Conservation (phyloP, 2,797 vertebrate species). For the Pangasius krempfi region DNA sequence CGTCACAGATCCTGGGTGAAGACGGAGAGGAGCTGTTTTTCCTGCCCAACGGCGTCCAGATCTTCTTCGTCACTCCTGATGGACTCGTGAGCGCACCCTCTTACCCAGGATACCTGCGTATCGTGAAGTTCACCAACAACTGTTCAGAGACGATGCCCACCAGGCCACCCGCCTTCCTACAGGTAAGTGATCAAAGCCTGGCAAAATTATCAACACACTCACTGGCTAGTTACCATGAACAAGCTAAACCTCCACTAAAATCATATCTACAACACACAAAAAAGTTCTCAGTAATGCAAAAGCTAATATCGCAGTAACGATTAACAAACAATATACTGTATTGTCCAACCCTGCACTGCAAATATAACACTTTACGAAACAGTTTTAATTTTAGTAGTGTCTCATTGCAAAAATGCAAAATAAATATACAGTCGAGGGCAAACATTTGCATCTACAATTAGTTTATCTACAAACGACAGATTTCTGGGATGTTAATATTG, state of each 20-base stretch:
- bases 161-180: constrained; percentile 90
- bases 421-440: not conserved
- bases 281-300: not conserved
- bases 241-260: not conserved
- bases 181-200: constrained; percentile 75
- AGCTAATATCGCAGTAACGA: not conserved
- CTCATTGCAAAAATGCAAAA: not conserved
- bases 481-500: not conserved
- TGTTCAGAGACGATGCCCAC: constrained; percentile 71
- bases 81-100: constrained; percentile 96
- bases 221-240: not conserved
- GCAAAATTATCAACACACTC: not conserved
- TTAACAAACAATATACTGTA: not conserved
- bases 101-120: constrained; percentile 92
- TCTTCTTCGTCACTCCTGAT: constrained; percentile 93
- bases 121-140: constrained; percentile 88
- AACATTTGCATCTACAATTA: not conserved
- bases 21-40: constrained; percentile 90
- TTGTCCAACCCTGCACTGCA: not conserved
- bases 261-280: not conserved
- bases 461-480: not conserved
- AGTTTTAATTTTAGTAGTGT: not conserved
- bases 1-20: constrained; percentile 82
- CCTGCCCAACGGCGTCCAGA: constrained; percentile 91
- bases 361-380: not conserved